Percentiles rank a stretch among this genome's conserved stretches.
Conservation (phyloP, 2,113 vertebrate species). For the Esox niger region DNA sequence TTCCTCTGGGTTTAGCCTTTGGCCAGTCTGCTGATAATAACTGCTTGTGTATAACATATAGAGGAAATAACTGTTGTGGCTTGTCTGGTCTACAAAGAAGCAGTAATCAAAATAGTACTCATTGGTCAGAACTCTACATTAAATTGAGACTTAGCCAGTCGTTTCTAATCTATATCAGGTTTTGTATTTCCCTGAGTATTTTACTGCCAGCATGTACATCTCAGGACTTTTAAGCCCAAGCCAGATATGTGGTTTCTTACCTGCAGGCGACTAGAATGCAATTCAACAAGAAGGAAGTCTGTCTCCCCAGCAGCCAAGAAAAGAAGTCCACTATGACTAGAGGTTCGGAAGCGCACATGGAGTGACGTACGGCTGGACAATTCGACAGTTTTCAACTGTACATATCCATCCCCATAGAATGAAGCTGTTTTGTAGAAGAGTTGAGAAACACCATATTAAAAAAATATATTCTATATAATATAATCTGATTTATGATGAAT, state of each 20-base stretch:
- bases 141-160: too few relatives aligned
- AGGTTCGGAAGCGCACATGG: conserved; percentile 79
- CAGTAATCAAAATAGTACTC: neutral
- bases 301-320: conserved; percentile 80
- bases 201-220: neutral
- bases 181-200: too few relatives aligned
- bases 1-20: too few relatives aligned
- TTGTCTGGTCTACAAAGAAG: neutral
- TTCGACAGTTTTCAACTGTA: conserved; percentile 73
- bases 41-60: neutral
- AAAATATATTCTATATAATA: neutral
- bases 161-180: too few relatives aligned
- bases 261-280: conserved; percentile 75
- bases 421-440: conserved; percentile 72
- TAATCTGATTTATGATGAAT: neutral
- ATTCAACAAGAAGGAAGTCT: conserved; percentile 79
- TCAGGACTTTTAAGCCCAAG: neutral
- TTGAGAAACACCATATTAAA: neutral
- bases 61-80: neutral
- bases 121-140: neutral
- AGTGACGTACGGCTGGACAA: conserved; percentile 70
- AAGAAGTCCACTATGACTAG: conserved; percentile 76
- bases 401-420: conserved; percentile 85
- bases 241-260: conserved; percentile 53
- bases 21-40: too few relatives aligned